Evolutionary conservation across 2,888 invertebrate species (phyloP).

Genomic region (Orthosia gracilis): DNA sequence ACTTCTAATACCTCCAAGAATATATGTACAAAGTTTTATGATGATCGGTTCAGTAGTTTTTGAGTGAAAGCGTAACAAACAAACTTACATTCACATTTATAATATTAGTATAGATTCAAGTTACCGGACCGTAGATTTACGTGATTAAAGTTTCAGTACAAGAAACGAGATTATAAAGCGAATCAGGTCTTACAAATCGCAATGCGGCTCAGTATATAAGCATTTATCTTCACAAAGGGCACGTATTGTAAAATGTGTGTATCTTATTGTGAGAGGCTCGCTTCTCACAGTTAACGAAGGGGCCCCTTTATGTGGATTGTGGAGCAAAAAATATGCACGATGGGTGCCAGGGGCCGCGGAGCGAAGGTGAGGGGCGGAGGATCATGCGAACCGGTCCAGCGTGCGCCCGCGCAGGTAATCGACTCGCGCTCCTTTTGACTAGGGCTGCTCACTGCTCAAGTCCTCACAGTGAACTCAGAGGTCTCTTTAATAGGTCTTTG

Average conservation of each 20-base stretch:
- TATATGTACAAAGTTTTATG: too few species aligned
- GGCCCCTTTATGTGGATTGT: slow-evolving; percentile 73
- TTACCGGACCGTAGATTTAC: slow-evolving; percentile 1
- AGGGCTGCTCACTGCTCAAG: slow-evolving; percentile 58
- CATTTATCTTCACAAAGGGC: slow-evolving; percentile 42
- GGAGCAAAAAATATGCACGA: slow-evolving; percentile 85
- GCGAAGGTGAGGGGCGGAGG: slow-evolving; percentile 70
- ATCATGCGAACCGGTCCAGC: slow-evolving; percentile 86
- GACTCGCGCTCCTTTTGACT: slow-evolving; percentile 74
- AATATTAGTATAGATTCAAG: too few species aligned
- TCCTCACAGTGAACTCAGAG: not conserved
- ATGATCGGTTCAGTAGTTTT: too few species aligned
- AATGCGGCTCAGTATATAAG: slow-evolving; percentile 21
- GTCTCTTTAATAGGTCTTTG: not conserved
- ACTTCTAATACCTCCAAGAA: too few species aligned
- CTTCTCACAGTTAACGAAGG: slow-evolving; percentile 72
- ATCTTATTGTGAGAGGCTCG: slow-evolving; percentile 48
- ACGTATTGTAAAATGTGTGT: slow-evolving; percentile 43
- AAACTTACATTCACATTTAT: too few species aligned
- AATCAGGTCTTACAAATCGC: slow-evolving; percentile 18
- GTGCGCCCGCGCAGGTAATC: slow-evolving; percentile 89
- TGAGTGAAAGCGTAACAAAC: too few species aligned
- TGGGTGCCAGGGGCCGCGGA: slow-evolving; percentile 76
- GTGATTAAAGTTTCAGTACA: slow-evolving; percentile 22
- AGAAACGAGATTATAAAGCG: slow-evolving; percentile 17